Evolutionary conservation across 2,113 vertebrate species (phyloP).

Genomic region (Centropus unirufus): DNA sequence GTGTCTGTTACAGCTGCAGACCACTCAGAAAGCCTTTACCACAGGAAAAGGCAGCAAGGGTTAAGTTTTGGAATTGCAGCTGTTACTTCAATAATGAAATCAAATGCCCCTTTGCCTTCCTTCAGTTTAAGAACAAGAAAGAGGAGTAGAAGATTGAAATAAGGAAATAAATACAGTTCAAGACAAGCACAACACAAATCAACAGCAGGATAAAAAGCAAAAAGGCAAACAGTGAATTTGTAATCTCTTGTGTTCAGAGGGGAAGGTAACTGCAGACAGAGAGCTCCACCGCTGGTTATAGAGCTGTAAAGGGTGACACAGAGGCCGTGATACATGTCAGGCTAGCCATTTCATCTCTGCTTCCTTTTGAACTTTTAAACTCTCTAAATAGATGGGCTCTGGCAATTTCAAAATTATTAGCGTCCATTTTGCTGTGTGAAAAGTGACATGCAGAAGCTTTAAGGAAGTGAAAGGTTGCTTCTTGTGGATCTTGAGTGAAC

Average conservation of each 20-base stretch:
- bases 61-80: neutral
- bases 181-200: neutral
- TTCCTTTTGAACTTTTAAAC: conserved; percentile 42
- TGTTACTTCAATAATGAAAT: neutral
- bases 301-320: neutral
- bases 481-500: conserved; percentile 5
- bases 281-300: neutral
- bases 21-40: neutral
- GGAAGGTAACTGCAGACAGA: neutral
- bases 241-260: neutral
- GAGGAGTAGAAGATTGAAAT: neutral
- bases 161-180: neutral
- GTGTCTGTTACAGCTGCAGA: neutral
- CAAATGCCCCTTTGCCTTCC: neutral
- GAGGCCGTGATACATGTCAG: neutral
- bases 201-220: neutral
- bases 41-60: neutral
- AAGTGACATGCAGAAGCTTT: neutral
- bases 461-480: conserved; percentile 57
- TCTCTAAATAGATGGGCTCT: neutral
- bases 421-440: neutral
- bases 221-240: neutral
- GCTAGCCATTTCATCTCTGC: neutral
- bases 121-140: neutral
- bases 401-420: conserved; percentile 20